phyloP scores from a whole-genome alignment of 2,113 vertebrate genomes.

The Egretta garzetta region DNA sequence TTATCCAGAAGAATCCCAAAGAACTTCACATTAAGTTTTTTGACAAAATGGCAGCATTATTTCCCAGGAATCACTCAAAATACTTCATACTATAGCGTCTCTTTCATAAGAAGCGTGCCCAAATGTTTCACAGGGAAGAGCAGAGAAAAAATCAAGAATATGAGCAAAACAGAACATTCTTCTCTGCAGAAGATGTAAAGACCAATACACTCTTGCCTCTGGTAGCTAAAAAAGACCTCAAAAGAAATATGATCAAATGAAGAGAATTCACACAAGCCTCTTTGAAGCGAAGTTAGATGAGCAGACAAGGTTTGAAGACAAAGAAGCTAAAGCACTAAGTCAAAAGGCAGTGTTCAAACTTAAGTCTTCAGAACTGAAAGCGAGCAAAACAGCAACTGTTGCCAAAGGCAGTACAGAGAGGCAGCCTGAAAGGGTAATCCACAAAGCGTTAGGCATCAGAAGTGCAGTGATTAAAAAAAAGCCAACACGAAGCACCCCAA shows the following conservation, averaged over 20 bases:
- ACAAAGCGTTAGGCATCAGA: neutral
- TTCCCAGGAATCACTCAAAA: neutral
- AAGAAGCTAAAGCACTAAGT: neutral
- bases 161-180: neutral
- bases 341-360: neutral
- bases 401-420: neutral
- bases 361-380: neutral
- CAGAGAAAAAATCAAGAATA: neutral
- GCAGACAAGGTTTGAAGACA: neutral
- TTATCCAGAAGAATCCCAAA: neutral
- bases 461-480: neutral
- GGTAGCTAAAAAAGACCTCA: neutral
- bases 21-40: neutral
- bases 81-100: neutral
- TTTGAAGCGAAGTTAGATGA: neutral
- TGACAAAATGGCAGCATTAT: neutral
- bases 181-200: neutral
- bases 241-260: neutral
- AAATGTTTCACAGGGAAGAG: neutral
- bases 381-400: neutral
- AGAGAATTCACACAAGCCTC: neutral
- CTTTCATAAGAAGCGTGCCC: neutral
- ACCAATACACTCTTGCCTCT: neutral
- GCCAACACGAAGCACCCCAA: fast-evolving
- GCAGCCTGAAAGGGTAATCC: neutral